Evolutionary conservation across 2,113 vertebrate genomes (phyloP).

Genomic region (Tragelaphus imberbis): DNA sequence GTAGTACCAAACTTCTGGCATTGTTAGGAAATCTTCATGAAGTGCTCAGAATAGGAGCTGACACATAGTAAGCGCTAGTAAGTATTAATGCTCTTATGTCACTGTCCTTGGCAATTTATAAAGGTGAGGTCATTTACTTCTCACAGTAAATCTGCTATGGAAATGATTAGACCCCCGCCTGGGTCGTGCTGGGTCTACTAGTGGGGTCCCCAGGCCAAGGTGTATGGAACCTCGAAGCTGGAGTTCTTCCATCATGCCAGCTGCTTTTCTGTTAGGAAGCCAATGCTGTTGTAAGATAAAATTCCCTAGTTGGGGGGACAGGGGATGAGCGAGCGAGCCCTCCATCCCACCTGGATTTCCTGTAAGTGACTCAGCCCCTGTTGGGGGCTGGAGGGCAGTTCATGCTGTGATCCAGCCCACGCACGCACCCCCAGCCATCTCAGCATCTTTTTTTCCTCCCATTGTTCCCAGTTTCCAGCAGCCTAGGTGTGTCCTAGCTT

Average conservation of each 20-base stretch:
- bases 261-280: not conserved
- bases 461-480: not conserved
- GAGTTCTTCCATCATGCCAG: not conserved
- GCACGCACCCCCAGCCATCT: not conserved
- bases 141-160: not conserved
- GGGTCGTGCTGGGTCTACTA: not conserved
- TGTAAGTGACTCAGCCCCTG: not conserved
- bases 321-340: not conserved
- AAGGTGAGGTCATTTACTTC: not conserved
- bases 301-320: fast-evolving
- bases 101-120: not conserved
- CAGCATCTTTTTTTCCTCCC: slow-evolving; percentile 11
- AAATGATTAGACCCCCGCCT: not conserved
- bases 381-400: no score
- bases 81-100: not conserved
- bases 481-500: not conserved
- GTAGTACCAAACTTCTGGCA: not conserved
- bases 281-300: not conserved
- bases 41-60: not conserved
- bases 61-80: not conserved
- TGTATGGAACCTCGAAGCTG: not conserved
- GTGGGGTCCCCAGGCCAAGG: no score
- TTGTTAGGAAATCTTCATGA: not conserved
- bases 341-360: not conserved
- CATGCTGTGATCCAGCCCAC: not conserved